These are phyloP conservation scores for Tetragonula clypearis DNA, from an alignment of 1,140 invertebrate species.

Conservation along the genomic window DNA sequence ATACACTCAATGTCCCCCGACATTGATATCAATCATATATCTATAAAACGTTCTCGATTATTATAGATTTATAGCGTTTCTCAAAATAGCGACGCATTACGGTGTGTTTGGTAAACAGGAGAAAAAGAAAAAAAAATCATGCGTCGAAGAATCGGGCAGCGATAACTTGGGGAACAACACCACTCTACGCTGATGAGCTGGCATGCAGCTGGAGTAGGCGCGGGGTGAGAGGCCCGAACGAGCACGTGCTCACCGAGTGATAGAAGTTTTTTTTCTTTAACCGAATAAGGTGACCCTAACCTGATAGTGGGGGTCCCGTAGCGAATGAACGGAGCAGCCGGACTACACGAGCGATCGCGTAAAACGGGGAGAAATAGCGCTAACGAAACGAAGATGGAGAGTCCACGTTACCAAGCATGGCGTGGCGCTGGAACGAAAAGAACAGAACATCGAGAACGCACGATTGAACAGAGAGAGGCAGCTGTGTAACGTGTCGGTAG, in stretches of 20 bases:
- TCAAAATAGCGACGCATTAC: background rate
- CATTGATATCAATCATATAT: background rate
- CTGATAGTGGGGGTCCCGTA: slow-evolving; percentile 21
- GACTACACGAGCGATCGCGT: background rate
- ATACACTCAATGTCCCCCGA: background rate
- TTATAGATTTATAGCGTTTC: background rate
- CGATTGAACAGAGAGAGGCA: background rate
- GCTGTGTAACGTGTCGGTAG: background rate
- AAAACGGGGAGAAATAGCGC: slow-evolving; percentile 15
- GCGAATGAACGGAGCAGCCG: slow-evolving; percentile 13
- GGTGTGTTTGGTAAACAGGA: background rate
- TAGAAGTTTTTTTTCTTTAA: slow-evolving; percentile 60
- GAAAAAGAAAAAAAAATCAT: background rate
- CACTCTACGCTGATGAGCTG: slow-evolving; percentile 3
- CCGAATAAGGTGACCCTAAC: slow-evolving; percentile 53
- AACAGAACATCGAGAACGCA: slow-evolving; percentile 6
- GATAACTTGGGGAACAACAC: slow-evolving; percentile 24
- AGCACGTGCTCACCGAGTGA: slow-evolving; percentile 74
- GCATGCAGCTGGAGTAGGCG: background rate
- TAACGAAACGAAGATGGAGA: slow-evolving; percentile 2
- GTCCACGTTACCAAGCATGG: background rate
- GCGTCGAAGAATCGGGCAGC: slow-evolving; percentile 23
- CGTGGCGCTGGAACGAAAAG: background rate
- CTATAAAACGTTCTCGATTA: background rate
- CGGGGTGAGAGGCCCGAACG: slow-evolving; percentile 16